These are phyloP conservation scores for Apocheima hispidaria DNA, from an alignment of 2,888 invertebrate species.

Conservation along the genomic window DNA sequence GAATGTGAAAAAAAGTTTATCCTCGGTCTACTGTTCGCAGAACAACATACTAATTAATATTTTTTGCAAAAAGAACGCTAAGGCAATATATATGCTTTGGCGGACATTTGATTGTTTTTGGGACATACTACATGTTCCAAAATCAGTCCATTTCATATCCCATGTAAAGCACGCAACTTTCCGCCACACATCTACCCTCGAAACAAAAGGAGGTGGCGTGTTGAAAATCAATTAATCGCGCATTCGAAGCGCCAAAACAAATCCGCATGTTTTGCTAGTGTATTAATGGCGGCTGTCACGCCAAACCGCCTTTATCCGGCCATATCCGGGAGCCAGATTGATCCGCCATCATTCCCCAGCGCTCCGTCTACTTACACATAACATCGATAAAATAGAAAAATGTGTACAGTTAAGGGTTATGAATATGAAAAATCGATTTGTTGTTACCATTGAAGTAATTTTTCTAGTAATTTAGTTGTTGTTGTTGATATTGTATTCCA, in stretches of 20 bases:
- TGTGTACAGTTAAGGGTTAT: constrained; percentile 9
- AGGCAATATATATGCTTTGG: too few relatives aligned
- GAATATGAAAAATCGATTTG: constrained; percentile 17
- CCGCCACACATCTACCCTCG: neutral
- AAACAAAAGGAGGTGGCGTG: constrained; percentile 60
- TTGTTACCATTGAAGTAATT: neutral
- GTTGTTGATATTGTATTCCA: too few relatives aligned
- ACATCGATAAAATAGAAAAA: constrained; percentile 6
- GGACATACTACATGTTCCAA: too few relatives aligned
- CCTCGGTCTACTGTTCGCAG: neutral
- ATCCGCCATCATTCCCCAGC: constrained; percentile 50
- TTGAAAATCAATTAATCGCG: constrained; percentile 73
- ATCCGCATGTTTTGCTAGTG: constrained; percentile 69
- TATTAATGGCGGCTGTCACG: constrained; percentile 71
- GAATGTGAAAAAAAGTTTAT: too few relatives aligned
- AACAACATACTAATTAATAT: neutral
- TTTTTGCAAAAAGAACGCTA: too few relatives aligned
- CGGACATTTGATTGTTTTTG: too few relatives aligned
- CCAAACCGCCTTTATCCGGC: constrained; percentile 56
- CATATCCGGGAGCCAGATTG: constrained; percentile 54
- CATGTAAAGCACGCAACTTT: constrained; percentile 6
- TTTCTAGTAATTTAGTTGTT: too few relatives aligned
- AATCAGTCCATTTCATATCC: too few relatives aligned
- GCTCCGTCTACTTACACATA: constrained; percentile 9
- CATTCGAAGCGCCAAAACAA: constrained; percentile 78